Percentiles rank a stretch among this genome's conserved stretches.
phyloP scores from a whole-genome alignment of 2,113 vertebrate genomes.

The Capreolus pygargus region DNA sequence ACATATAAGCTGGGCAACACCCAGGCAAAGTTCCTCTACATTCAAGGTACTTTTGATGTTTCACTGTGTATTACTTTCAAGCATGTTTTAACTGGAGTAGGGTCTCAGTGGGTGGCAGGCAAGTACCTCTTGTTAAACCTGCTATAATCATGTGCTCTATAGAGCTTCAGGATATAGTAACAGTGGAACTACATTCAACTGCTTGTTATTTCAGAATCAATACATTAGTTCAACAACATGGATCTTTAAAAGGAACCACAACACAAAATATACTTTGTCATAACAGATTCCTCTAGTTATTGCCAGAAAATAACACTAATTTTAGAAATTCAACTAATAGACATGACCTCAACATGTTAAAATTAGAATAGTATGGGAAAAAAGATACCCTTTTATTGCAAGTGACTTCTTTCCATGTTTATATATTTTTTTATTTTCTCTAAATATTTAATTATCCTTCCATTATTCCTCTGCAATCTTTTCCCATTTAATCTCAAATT shows the following conservation, averaged over 20 bases:
- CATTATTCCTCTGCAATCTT: neutral
- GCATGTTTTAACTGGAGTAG: neutral
- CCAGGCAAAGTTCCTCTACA: neutral
- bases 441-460: neutral
- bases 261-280: neutral
- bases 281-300: neutral
- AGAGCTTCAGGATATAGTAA: neutral
- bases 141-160: neutral
- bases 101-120: neutral
- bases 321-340: neutral
- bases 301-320: constrained; percentile 19
- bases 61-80: neutral
- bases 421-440: neutral
- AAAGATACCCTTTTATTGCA: neutral
- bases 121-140: neutral
- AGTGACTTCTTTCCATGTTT: neutral
- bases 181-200: neutral
- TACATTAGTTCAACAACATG: neutral
- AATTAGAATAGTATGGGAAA: neutral
- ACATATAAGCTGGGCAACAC: neutral
- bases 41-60: neutral
- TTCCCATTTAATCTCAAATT: neutral
- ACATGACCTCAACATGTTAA: neutral
- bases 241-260: neutral
- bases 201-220: constrained; percentile 2